Evolutionary conservation across 2,888 invertebrate species (phyloP).

Genomic region (Rhamnusium bicolor): DNA sequence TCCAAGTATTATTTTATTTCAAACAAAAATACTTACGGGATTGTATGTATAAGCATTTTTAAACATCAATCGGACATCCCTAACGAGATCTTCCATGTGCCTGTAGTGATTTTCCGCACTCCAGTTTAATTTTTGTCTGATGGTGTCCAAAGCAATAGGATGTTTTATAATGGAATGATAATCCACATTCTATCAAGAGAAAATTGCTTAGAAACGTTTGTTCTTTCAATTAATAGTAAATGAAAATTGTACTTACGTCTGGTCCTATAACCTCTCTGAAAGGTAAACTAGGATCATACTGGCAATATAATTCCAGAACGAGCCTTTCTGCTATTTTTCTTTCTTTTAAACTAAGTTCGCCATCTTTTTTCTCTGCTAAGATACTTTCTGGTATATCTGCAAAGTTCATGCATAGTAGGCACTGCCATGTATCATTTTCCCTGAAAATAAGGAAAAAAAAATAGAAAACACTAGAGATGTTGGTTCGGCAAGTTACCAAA

Average conservation of each 20-base stretch:
- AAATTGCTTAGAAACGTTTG: constrained; percentile 6
- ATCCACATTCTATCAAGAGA: constrained; percentile 74
- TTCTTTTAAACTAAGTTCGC: constrained; percentile 75
- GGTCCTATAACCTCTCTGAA: constrained; percentile 89
- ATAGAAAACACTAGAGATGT: neutral
- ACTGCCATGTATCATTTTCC: constrained; percentile 91
- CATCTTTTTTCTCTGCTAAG: constrained; percentile 71
- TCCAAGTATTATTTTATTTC: too few species aligned
- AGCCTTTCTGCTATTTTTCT: constrained; percentile 86
- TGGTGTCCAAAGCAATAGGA: constrained; percentile 90
- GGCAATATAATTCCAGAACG: constrained; percentile 92
- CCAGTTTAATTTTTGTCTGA: constrained; percentile 86
- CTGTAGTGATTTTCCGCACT: constrained; percentile 82
- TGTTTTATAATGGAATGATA: constrained; percentile 81
- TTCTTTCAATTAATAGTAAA: too few species aligned
- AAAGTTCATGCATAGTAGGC: constrained; percentile 90
- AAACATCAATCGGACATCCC: constrained; percentile 89
- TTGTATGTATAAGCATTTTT: constrained; percentile 90
- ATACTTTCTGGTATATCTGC: constrained; percentile 76
- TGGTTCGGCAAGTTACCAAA: too few species aligned
- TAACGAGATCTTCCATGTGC: constrained; percentile 82
- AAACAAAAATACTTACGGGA: constrained; percentile 76
- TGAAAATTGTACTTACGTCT: constrained; percentile 74
- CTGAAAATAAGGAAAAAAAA: constrained; percentile 47
- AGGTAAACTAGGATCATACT: constrained; percentile 89